These are phyloP conservation scores for Phalacrocorax carbo DNA, from an alignment of 2,113 vertebrate species.

Conservation along the genomic window DNA sequence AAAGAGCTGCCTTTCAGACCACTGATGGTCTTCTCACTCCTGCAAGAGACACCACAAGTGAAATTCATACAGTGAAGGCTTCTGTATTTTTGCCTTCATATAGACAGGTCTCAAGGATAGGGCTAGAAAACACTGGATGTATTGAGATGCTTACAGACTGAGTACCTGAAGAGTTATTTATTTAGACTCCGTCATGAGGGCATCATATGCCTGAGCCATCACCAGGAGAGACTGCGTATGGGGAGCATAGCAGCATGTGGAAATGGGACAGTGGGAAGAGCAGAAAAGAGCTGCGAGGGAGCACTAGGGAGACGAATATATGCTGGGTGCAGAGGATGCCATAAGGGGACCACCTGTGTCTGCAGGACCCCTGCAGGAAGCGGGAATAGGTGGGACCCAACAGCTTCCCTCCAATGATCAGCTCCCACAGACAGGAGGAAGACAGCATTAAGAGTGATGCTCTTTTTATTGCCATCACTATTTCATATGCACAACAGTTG, in stretches of 20 bases:
- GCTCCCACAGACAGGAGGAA: background rate
- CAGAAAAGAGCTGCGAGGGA: background rate
- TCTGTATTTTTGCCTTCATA: background rate
- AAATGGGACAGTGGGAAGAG: background rate
- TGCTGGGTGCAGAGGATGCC: background rate
- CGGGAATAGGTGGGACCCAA: background rate
- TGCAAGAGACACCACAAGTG: background rate
- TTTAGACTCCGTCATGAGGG: background rate
- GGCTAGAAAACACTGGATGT: background rate
- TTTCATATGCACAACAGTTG: background rate
- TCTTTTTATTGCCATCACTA: background rate
- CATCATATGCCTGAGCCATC: accelerated
- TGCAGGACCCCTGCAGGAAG: background rate
- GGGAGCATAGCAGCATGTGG: accelerated
- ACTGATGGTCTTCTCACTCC: background rate
- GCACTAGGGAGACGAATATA: background rate
- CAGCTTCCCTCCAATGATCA: background rate
- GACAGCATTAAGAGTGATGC: background rate
- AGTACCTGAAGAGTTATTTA: background rate
- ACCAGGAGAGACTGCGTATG: background rate
- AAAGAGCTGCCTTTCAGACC: background rate
- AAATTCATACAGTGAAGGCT: background rate
- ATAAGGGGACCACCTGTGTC: background rate
- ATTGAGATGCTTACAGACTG: background rate
- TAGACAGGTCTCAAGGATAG: background rate